Percentiles rank a stretch among this genome's conserved stretches.
These are phyloP conservation scores for Phanerotoma sp. DNA, from an alignment of 2,888 invertebrate genomes.

Conservation along the genomic window DNA sequence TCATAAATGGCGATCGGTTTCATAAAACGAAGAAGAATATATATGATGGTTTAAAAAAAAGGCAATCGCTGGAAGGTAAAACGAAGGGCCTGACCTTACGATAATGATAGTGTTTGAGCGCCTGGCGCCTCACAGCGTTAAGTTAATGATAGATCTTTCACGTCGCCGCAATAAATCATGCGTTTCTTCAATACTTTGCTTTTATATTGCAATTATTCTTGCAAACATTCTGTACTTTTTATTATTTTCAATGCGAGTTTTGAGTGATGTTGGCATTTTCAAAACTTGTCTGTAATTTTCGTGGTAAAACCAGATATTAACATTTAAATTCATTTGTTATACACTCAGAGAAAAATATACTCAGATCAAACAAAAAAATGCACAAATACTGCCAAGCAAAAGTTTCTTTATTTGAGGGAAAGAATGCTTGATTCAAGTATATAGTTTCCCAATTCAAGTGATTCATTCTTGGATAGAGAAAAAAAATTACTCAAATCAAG, in stretches of 20 bases:
- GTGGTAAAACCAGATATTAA: too few relatives aligned
- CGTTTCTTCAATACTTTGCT: constrained; percentile 10
- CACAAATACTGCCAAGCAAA: too few relatives aligned
- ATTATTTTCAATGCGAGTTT: background rate
- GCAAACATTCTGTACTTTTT: constrained; percentile 3
- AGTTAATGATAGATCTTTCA: constrained; percentile 41
- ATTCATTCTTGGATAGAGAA: too few relatives aligned
- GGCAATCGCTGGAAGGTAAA: background rate
- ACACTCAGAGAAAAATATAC: too few relatives aligned
- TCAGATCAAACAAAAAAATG: too few relatives aligned
- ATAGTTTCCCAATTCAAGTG: too few relatives aligned
- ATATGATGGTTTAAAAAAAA: background rate
- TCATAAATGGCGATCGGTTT: constrained; percentile 1
- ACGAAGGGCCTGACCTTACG: constrained; percentile 23
- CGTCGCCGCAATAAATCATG: constrained; percentile 38
- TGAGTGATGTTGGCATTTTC: too few relatives aligned
- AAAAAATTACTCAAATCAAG: too few relatives aligned
- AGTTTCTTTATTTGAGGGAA: too few relatives aligned
- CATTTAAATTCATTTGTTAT: too few relatives aligned
- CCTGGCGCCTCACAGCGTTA: constrained; percentile 38
- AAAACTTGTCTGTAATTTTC: too few relatives aligned
- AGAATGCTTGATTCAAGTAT: too few relatives aligned
- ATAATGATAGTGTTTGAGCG: constrained; percentile 37
- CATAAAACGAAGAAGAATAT: background rate
- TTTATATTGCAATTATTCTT: constrained; percentile 14